Evolutionary conservation across 2,888 invertebrate genomes (phyloP), one percentile per base, ranked within the genome.

Genomic region (Buathra laborator): DNA sequence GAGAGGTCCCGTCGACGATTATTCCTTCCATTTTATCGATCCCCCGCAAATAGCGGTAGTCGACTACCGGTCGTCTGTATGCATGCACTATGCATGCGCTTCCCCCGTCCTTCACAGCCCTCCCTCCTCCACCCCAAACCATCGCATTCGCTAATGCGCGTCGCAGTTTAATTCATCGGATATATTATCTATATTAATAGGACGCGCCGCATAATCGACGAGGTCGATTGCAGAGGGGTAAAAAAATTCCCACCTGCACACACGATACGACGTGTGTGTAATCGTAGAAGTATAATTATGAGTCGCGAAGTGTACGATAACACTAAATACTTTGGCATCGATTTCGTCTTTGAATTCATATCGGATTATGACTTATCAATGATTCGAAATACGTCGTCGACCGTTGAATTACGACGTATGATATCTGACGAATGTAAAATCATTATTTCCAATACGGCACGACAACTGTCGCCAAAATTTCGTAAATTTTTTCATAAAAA

Each of bases 1-100:
- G 48, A 66, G 53, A 78, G 64, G 19, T 53, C 43, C 62, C 53
- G 56, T 64, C 24, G 53, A 80, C 64, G 48, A 75, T 64, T 75
- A 70, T 81, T 81, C 48, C 84, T 79, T 79, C 74, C 84, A 64
- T 79, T 85, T 75, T 71, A 79, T 85, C 78, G 78, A 71, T 75
- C 68, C 70, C 62, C 67, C 59, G 56, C 46, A 71, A 14, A 62
- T 29, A 32, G 29, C 59, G 59, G 24, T 59, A 59, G 43, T 56
- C 5, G 37, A 37, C 56, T 14, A 51, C n/a, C n/a, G 74, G 74
- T 32, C 32, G 46, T 74, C 44, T n/a, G n/a, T 59, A 44, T 44
- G 68, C 16, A 29, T 66, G 59, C 67, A 67, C 59, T 64, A 12
- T 29, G 51, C 64, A 70, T 64, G 62, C 74, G 78, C 51, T 64